A percentile compares a stretch with the other conserved stretches of the same genome.
Evolutionary conservation across 2,888 invertebrate species (phyloP).

Genomic region (Colletes collaris): DNA sequence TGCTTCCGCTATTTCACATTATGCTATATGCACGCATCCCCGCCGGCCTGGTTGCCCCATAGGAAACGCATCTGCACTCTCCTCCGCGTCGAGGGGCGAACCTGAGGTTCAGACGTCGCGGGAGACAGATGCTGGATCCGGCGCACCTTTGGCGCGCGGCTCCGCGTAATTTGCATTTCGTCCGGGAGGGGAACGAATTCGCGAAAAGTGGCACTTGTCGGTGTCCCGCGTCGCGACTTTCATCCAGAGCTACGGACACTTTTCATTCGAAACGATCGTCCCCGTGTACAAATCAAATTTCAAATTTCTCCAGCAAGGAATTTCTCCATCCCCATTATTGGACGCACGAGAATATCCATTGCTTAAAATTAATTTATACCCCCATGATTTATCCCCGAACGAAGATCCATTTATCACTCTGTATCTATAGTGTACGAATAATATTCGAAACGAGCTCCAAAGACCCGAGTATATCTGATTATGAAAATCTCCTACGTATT

Average conservation of each 20-base stretch:
- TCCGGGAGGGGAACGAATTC: neutral
- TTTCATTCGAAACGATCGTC: too few relatives aligned
- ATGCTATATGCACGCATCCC: constrained; percentile 71
- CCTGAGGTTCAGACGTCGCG: constrained; percentile 51
- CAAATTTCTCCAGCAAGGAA: too few relatives aligned
- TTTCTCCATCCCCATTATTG: too few relatives aligned
- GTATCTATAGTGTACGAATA: neutral
- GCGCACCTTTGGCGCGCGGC: constrained; percentile 30
- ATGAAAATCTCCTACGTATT: neutral
- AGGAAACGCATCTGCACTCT: constrained; percentile 69
- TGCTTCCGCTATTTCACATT: constrained; percentile 80
- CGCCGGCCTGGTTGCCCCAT: constrained; percentile 57
- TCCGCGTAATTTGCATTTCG: constrained; percentile 6
- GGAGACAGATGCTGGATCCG: constrained; percentile 68
- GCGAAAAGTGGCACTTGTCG: constrained; percentile 18
- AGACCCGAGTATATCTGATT: neutral
- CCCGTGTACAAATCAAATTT: too few relatives aligned
- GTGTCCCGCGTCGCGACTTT: neutral
- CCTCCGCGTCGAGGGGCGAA: constrained; percentile 30
- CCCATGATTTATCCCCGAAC: too few relatives aligned
- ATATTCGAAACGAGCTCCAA: too few relatives aligned
- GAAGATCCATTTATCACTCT: too few relatives aligned
- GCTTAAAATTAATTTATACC: too few relatives aligned
- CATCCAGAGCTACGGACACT: too few relatives aligned
- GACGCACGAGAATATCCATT: too few relatives aligned